phyloP scores from a whole-genome alignment of 2,888 invertebrate species.

The Clostera curtula region DNA sequence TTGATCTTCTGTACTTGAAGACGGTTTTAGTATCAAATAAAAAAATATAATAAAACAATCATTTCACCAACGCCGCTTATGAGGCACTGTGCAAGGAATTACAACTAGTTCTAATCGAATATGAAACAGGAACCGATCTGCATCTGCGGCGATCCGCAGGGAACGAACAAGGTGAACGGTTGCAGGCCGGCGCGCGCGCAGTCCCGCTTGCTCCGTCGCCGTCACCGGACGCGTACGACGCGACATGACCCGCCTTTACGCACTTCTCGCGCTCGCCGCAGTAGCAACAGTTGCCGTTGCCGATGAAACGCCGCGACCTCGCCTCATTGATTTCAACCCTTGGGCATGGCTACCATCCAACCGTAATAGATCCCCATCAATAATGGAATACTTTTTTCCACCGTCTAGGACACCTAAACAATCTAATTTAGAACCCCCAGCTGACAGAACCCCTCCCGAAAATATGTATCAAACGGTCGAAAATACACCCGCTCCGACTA shows the following conservation, averaged over 20 bases:
- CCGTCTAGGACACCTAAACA: slow-evolving; percentile 70
- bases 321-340: slow-evolving; percentile 64
- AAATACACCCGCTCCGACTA: slow-evolving; percentile 48
- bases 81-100: slow-evolving; percentile 7
- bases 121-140: slow-evolving; percentile 29
- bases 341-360: slow-evolving; percentile 66
- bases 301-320: slow-evolving; percentile 53
- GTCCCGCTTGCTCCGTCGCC: slow-evolving; percentile 64
- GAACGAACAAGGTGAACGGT: slow-evolving; percentile 47
- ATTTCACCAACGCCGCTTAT: too few relatives aligned
- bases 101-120: slow-evolving; percentile 22
- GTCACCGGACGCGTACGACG: slow-evolving; percentile 64
- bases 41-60: too few relatives aligned
- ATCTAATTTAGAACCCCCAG: slow-evolving; percentile 57
- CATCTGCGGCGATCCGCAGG: slow-evolving; percentile 42
- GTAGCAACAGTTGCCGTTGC: slow-evolving; percentile 35
- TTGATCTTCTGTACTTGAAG: too few relatives aligned
- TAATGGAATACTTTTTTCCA: slow-evolving; percentile 71
- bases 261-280: slow-evolving; percentile 58
- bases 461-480: slow-evolving; percentile 28
- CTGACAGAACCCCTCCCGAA: slow-evolving; percentile 53
- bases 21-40: too few relatives aligned
- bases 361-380: slow-evolving; percentile 59
- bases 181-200: slow-evolving; percentile 55
- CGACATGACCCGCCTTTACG: slow-evolving; percentile 57